phyloP scores from a whole-genome alignment of 2,888 invertebrate genomes.

The Phania funesta region DNA sequence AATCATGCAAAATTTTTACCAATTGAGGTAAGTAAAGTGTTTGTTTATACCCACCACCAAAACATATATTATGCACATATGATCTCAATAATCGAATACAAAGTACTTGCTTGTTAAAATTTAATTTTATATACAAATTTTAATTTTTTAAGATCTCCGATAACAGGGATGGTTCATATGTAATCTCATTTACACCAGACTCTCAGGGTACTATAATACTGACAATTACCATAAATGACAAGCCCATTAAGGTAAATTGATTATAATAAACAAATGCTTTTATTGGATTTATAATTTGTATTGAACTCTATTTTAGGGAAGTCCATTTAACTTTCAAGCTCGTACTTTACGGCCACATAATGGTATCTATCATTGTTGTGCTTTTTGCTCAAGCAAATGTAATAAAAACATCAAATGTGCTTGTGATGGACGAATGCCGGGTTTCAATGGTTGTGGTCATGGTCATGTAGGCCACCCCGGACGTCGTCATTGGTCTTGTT shows the following conservation, averaged over 20 bases:
- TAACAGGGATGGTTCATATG: conserved; percentile 85
- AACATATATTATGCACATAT: too few relatives aligned
- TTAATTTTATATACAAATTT: neutral
- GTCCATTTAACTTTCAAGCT: conserved; percentile 85
- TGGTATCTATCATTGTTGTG: conserved; percentile 90
- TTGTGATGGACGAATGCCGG: conserved; percentile 88
- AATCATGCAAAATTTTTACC: conserved; percentile 80
- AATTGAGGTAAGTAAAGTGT: conserved; percentile 79
- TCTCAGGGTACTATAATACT: conserved; percentile 84
- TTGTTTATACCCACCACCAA: neutral
- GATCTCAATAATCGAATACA: too few relatives aligned
- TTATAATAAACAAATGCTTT: neutral
- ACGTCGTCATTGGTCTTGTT: conserved; percentile 91
- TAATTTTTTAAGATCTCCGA: conserved; percentile 81
- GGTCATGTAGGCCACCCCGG: conserved; percentile 91
- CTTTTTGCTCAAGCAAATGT: conserved; percentile 90
- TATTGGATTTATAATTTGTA: neutral
- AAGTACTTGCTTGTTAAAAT: neutral
- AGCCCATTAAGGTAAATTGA: conserved; percentile 83
- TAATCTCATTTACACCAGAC: conserved; percentile 83
- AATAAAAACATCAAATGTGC: conserved; percentile 85
- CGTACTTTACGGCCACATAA: conserved; percentile 84
- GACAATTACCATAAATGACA: conserved; percentile 84
- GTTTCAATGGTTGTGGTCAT: conserved; percentile 89
- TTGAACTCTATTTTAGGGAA: conserved; percentile 81